phyloP scores from a whole-genome alignment of 2,888 invertebrate species.

The Pollenia amentaria region DNA sequence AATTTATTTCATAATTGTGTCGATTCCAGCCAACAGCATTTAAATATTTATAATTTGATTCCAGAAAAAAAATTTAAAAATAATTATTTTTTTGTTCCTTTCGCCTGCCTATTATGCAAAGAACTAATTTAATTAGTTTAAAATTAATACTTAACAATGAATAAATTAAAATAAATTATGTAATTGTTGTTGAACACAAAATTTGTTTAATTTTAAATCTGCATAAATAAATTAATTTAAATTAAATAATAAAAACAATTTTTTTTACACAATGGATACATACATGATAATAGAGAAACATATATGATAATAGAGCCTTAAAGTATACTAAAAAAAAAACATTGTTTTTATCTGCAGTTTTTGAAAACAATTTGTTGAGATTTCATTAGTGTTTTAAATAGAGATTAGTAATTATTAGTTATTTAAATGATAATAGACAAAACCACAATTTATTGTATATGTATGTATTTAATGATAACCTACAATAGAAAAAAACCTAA shows the following conservation, averaged over 20 bases:
- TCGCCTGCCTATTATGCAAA: slow-evolving; percentile 46
- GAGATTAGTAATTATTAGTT: slow-evolving; percentile 65
- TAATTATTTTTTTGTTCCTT: neutral
- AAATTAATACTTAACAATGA: slow-evolving; percentile 75
- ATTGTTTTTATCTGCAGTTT: slow-evolving; percentile 16
- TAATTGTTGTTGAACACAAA: slow-evolving; percentile 54
- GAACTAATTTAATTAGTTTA: slow-evolving; percentile 71
- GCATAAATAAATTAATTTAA: slow-evolving; percentile 38
- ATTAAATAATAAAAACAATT: slow-evolving; percentile 35
- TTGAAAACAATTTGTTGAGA: slow-evolving; percentile 43
- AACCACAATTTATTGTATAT: slow-evolving; percentile 50
- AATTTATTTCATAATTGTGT: neutral
- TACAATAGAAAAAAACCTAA: neutral
- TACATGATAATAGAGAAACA: neutral
- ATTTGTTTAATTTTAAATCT: slow-evolving; percentile 7
- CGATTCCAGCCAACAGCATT: neutral
- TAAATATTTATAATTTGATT: slow-evolving; percentile 39
- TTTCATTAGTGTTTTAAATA: slow-evolving; percentile 64
- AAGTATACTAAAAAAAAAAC: slow-evolving; percentile 15
- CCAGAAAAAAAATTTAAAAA: neutral
- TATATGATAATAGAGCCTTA: slow-evolving; percentile 19
- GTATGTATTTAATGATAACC: slow-evolving; percentile 5
- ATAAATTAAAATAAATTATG: slow-evolving; percentile 72
- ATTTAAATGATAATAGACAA: slow-evolving; percentile 62
- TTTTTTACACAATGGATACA: neutral